Evolutionary conservation across 2,113 vertebrate genomes (phyloP), one percentile per base, ranked within the genome.

Genomic region (Oncorhynchus gorbuscha): DNA sequence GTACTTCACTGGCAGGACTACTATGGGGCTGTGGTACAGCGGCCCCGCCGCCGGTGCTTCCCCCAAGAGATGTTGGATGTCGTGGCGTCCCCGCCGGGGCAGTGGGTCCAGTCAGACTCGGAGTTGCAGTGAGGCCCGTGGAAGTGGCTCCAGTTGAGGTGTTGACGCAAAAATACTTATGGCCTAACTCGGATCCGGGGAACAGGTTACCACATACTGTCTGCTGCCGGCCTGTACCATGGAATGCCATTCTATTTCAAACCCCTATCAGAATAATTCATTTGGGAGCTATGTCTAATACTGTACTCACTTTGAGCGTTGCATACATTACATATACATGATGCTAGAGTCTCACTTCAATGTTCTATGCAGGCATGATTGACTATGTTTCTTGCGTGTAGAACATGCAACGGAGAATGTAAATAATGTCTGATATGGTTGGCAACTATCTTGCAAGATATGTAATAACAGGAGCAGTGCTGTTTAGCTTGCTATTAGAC

Each of bases 121-220:
- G 92, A 3, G 90, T 89, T 16, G 89, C 89, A 79, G 89, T 86
- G 76, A 93, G 89, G 78, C 90, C 88, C 59, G 93, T 87, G 76
- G 94, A 89, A 45, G 93, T 86, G 24, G 91, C 84, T 69, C 90
- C 92, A 70, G 93, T 86, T 72, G 92, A 82, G 4, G 85, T 86
- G 85, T 85, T 93, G 22, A 94, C 91, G 18, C 93, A 93, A 83
- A 94, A 94, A 76, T 92, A 94, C 87, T 94, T 94, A 76, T 91
- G 92, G 84, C 92, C 90, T 81, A 94, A 82, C 45, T 93, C 93
- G 1, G 93, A 88, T 55, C 91, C 95, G 39, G 94, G 94, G 75
- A 95, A 94, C 85, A 95, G 45, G 85, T 93, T 94, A 70, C 93
- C 91, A 66, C 94, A 95, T 0, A 94, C 90, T 2, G 94, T 83